Percentiles rank a stretch among this genome's conserved stretches.
Conservation (phyloP, 1,140 invertebrate species). For the Eupeodes corollae region DNA sequence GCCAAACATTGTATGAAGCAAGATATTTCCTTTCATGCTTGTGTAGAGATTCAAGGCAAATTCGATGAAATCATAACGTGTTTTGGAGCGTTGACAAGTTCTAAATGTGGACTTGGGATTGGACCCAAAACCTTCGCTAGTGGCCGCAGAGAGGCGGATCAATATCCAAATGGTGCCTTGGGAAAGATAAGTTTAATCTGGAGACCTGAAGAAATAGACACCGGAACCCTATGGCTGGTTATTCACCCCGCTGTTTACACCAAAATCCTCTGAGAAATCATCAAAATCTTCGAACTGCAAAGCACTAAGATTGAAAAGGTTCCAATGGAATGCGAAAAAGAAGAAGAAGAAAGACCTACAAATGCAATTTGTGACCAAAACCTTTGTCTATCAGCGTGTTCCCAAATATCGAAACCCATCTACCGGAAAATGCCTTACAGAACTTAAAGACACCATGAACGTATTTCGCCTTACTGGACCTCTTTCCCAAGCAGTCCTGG, state of each 20-base stretch:
- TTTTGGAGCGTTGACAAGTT: conserved; percentile 48
- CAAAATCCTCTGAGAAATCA: conserved; percentile 49
- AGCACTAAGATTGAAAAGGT: conserved; percentile 12
- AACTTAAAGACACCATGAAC: conserved; percentile 59
- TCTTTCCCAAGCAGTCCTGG: conserved; percentile 54
- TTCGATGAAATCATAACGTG: conserved; percentile 44
- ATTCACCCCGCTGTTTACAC: conserved; percentile 66
- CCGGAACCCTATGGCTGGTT: conserved; percentile 70
- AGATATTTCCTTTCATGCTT: conserved; percentile 74
- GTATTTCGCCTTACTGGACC: conserved; percentile 74
- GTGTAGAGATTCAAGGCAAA: conserved; percentile 59
- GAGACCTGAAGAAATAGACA: conserved; percentile 39
- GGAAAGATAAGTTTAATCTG: conserved; percentile 68
- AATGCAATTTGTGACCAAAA: conserved; percentile 23
- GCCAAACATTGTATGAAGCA: conserved; percentile 70
- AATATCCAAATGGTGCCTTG: conserved; percentile 57
- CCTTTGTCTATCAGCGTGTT: conserved; percentile 14
- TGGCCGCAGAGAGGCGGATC: conserved; percentile 58
- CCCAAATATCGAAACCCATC: conserved; percentile 15
- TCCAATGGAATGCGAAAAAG: conserved; percentile 4
- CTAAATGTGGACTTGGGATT: conserved; percentile 51
- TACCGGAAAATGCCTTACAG: conserved; percentile 40
- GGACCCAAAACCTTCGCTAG: conserved; percentile 52
- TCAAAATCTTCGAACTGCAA: conserved; percentile 44
- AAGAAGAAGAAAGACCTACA: conserved; percentile 6